Evolutionary conservation across 92 coral and sea anemone genomes (phyloP).

Genomic region (Porites rus): DNA sequence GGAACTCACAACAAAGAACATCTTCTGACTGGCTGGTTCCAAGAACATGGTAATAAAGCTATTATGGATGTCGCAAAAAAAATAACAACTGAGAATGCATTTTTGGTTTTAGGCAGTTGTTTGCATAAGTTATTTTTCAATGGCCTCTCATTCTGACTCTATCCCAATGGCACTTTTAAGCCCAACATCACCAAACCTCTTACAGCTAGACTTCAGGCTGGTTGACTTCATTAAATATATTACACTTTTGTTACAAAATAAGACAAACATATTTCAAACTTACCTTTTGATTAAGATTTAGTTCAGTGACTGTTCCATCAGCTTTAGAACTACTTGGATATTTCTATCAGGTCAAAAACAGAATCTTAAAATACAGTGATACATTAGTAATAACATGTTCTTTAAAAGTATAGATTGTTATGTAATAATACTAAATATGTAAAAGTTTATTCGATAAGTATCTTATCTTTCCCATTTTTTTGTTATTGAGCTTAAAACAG

Average conservation of each 20-base stretch:
- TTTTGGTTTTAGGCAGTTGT: too few relatives aligned
- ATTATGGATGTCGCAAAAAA: not conserved
- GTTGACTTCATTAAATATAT: not conserved
- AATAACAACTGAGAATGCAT: not conserved
- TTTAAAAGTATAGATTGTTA: too few relatives aligned
- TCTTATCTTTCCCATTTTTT: too few relatives aligned
- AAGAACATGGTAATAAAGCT: slow-evolving; percentile 91
- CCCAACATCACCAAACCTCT: too few relatives aligned
- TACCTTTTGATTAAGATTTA: slow-evolving; percentile 93
- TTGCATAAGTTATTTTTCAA: too few relatives aligned
- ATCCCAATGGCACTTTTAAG: too few relatives aligned
- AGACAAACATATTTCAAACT: not conserved
- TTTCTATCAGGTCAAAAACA: slow-evolving; percentile 47
- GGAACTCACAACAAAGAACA: slow-evolving; percentile 94
- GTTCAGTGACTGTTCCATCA: slow-evolving; percentile 96
- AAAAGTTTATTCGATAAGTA: too few relatives aligned
- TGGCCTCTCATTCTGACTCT: too few relatives aligned
- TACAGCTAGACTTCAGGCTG: not conserved
- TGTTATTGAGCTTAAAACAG: too few relatives aligned
- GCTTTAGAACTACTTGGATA: slow-evolving; percentile 85
- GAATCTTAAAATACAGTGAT: not conserved
- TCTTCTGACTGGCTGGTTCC: slow-evolving; percentile 93
- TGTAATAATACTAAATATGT: too few relatives aligned
- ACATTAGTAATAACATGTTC: too few relatives aligned
- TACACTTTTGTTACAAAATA: too few relatives aligned